Conservation (phyloP, 1,140 invertebrate genomes). For the Panonychus citri region DNA sequence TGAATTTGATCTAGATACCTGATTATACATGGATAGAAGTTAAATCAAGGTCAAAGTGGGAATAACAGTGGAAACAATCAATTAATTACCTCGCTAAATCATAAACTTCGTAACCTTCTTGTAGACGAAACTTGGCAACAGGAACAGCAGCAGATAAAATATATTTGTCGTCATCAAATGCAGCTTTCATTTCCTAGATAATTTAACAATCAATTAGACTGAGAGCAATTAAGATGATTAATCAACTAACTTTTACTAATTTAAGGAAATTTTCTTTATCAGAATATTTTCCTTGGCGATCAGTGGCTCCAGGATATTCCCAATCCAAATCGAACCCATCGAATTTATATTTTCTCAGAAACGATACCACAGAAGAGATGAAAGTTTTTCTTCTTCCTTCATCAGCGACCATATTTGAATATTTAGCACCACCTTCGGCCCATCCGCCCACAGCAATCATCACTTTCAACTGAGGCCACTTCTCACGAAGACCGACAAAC, state of each 20-base stretch:
- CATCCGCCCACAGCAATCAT: conserved; percentile 44
- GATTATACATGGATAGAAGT: conserved; percentile 4
- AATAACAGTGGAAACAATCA: background rate
- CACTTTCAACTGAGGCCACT: conserved; percentile 47
- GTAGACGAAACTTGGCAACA: conserved; percentile 28
- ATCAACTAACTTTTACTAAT: conserved; percentile 26
- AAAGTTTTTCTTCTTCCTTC: conserved; percentile 17
- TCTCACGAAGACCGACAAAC: conserved; percentile 45
- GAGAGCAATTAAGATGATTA: background rate
- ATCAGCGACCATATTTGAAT: conserved; percentile 20
- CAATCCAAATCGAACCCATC: conserved; percentile 26
- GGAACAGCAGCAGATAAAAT: conserved; percentile 29
- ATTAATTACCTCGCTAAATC: conserved; percentile 29
- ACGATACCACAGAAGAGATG: conserved; percentile 18
- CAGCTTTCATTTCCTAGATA: conserved; percentile 37
- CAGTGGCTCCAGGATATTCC: conserved; percentile 36
- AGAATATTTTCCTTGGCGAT: conserved; percentile 5
- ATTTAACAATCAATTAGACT: background rate
- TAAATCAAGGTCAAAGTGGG: no score
- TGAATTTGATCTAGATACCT: conserved; percentile 55
- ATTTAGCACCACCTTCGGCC: conserved; percentile 20
- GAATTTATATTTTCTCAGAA: conserved; percentile 20
- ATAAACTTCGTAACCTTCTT: conserved; percentile 46
- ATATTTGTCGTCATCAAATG: conserved; percentile 36
- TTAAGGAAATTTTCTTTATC: conserved; percentile 11